phyloP scores from a whole-genome alignment of 2,797 vertebrate species.

The Psittacula derbiana region DNA sequence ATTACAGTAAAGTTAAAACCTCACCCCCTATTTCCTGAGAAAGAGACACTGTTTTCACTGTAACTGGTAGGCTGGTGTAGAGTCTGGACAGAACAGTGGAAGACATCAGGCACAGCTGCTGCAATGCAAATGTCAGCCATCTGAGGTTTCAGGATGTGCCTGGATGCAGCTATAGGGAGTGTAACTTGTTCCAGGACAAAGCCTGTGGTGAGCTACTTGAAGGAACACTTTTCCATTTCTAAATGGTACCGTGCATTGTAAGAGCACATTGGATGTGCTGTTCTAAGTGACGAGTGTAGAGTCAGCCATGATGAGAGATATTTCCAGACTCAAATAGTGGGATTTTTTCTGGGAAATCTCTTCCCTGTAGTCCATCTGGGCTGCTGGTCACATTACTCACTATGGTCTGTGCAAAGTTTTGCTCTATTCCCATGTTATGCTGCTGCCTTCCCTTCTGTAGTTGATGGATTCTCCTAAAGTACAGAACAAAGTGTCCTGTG shows the following conservation, averaged over 20 bases:
- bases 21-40: neutral
- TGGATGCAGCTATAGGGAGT: neutral
- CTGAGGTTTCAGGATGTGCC: neutral
- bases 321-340: neutral
- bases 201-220: neutral
- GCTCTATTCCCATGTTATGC: neutral
- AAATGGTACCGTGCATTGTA: neutral
- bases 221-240: neutral
- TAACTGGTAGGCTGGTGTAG: neutral
- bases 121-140: neutral
- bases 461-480: neutral
- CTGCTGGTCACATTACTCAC: neutral
- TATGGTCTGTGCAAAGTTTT: neutral
- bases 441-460: neutral
- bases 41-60: neutral
- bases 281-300: neutral
- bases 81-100: neutral
- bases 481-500: neutral
- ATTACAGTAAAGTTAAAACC: neutral
- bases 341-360: neutral
- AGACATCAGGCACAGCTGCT: neutral
- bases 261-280: neutral
- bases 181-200: neutral
- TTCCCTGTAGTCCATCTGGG: neutral
- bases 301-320: neutral